Base-by-base conservation (phyloP, 2,888 invertebrate genomes). In the Phengaris arion region DNA sequence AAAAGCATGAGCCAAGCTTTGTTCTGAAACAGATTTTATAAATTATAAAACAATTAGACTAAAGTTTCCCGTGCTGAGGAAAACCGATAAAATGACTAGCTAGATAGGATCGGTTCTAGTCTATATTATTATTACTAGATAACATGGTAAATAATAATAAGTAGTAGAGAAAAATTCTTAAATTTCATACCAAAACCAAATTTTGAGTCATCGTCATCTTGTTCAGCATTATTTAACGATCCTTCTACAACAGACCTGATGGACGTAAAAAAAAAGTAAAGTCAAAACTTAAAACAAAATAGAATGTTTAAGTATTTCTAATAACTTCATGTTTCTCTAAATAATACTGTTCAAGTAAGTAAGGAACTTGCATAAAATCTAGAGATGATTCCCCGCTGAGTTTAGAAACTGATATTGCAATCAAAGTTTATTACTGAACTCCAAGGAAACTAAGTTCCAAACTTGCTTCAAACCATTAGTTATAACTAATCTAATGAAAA, bases 401-500 rank as follows among this genome's bases (percentile, higher is more conserved):
- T 45, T 64, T 12, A 64, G 64, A 64, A 64, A 45, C 64, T 64
- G 64, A 64, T 64, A 64, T 64, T 64, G 64, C 64, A 64, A 64
- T 64, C 64, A 64, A 64, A 64, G 64, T 64, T 64, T 64, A 64
- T 64, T 45, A 64, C 64, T 64, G 6, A 45, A 64, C 64, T 64
- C 64, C 64, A 45, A 35, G 64, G 59, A 59, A 64, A 64, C 59
- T 59, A 22, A 59, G 35, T 13, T 64, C 35, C 13, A 64, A 64
- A 64, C 64, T 45, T 64, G 35, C 12, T 64, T 48, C 74, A 57
- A 74, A 76, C 64, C 77, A 77, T 46, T 73, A 55, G 54, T 81
- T 80, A 79, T 90, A 90, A 64, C 35, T 64, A 45, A 64, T 48
- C 48, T 72, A 72, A 54, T 54, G 35, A 54, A 72, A 72, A 54